phyloP scores from a whole-genome alignment of 2,888 invertebrate genomes.

The Tricholauxania praeusta region DNA sequence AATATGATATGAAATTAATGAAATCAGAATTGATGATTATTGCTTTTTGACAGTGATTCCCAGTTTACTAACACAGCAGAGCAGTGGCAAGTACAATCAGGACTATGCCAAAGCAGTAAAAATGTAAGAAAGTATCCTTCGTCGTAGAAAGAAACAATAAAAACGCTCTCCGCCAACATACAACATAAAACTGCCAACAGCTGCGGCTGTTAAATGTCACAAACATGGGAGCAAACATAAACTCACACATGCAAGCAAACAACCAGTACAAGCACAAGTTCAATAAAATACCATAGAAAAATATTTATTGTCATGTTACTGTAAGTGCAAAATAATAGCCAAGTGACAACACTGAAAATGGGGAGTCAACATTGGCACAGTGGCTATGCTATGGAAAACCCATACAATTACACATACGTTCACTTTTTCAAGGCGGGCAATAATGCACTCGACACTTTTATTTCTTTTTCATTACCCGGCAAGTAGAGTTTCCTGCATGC shows the following conservation, averaged over 20 bases:
- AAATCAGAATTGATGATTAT: slow-evolving; percentile 68
- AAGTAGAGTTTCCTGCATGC: background rate
- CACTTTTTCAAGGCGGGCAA: slow-evolving; percentile 39
- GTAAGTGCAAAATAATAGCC: slow-evolving; percentile 51
- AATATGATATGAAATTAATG: slow-evolving; percentile 39
- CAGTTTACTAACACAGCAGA: slow-evolving; percentile 45
- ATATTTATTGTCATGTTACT: slow-evolving; percentile 50
- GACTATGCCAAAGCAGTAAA: slow-evolving; percentile 39
- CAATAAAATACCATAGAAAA: slow-evolving; percentile 50
- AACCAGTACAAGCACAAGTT: slow-evolving; percentile 30
- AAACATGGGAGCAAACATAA: slow-evolving; percentile 21
- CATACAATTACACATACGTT: slow-evolving; percentile 32
- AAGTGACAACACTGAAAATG: slow-evolving; percentile 30
- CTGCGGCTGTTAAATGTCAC: slow-evolving; percentile 51
- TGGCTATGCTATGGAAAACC: slow-evolving; percentile 27
- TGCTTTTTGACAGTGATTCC: slow-evolving; percentile 66
- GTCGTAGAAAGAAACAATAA: slow-evolving; percentile 45
- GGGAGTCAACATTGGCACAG: slow-evolving; percentile 15
- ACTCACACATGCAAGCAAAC: slow-evolving; percentile 11
- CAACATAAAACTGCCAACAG: slow-evolving; percentile 54
- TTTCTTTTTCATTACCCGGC: slow-evolving; percentile 51
- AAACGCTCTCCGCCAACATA: slow-evolving; percentile 29
- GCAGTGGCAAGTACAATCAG: slow-evolving; percentile 20
- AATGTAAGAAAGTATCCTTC: slow-evolving; percentile 45
- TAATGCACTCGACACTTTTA: slow-evolving; percentile 55